phyloP scores from a whole-genome alignment of 2,797 vertebrate species.

The Sebastes umbrosus region DNA sequence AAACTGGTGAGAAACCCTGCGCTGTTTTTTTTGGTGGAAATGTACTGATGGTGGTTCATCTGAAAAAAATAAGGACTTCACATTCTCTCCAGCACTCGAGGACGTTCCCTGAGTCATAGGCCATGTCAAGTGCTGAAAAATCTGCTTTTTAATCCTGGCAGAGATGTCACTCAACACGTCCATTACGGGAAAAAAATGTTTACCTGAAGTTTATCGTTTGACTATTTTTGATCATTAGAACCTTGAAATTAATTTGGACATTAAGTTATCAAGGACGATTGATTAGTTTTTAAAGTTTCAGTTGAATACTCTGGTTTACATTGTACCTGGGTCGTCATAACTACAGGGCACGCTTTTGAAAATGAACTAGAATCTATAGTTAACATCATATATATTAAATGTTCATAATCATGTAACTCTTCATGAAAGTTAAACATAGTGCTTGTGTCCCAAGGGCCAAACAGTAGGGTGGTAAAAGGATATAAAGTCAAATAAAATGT shows the following conservation, averaged over 20 bases:
- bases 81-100: constrained; percentile 10
- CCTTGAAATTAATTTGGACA: neutral
- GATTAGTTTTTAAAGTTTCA: neutral
- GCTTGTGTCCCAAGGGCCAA: neutral
- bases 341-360: too few species aligned
- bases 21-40: neutral
- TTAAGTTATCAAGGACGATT: neutral
- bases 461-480: neutral
- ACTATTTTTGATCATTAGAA: neutral
- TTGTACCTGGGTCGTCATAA: neutral
- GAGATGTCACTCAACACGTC: neutral
- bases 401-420: neutral
- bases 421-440: neutral
- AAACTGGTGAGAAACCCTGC: neutral
- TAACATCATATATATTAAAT: neutral
- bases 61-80: neutral
- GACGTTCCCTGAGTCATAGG: constrained; percentile 55
- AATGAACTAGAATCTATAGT: neutral
- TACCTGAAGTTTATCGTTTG: neutral
- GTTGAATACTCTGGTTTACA: neutral
- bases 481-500: neutral
- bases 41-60: neutral
- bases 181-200: neutral
- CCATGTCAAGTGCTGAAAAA: constrained; percentile 33
- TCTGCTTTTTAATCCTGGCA: neutral